These are phyloP conservation scores for Habroteleia sp. DNA, from an alignment of 2,888 invertebrate species.

Conservation along the genomic window DNA sequence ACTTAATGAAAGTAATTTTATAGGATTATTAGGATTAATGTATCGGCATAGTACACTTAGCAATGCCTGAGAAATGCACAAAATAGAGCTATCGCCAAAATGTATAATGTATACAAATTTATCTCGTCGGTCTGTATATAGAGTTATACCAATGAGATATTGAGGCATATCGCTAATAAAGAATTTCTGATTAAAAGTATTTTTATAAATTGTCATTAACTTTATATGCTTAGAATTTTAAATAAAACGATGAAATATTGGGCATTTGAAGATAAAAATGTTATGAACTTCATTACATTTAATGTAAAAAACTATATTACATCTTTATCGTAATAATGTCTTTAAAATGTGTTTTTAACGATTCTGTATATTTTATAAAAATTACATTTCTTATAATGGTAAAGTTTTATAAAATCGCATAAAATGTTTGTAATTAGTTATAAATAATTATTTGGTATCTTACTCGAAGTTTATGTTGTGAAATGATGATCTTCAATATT, in stretches of 20 bases:
- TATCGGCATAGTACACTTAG: conserved; percentile 9
- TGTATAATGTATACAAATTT: conserved; percentile 36
- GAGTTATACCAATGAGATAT: conserved; percentile 57
- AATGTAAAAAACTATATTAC: too few relatives aligned
- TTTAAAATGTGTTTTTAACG: conserved; percentile 4
- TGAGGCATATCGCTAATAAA: conserved; percentile 15
- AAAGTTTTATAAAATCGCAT: conserved; percentile 5
- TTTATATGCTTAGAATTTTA: conserved; percentile 10
- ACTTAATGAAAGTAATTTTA: too few relatives aligned
- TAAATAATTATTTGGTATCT: too few relatives aligned
- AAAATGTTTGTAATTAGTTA: too few relatives aligned
- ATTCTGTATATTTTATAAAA: conserved; percentile 4
- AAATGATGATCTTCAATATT: too few relatives aligned
- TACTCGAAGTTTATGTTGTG: too few relatives aligned
- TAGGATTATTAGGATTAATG: conserved; percentile 20
- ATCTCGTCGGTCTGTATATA: conserved; percentile 51
- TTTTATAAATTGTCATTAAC: conserved; percentile 31
- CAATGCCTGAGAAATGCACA: conserved; percentile 33
- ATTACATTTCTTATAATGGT: conserved; percentile 9
- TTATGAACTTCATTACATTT: too few relatives aligned
- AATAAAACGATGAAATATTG: conserved; percentile 4
- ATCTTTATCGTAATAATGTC: too few relatives aligned
- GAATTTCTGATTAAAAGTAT: conserved; percentile 32
- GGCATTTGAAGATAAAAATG: too few relatives aligned
- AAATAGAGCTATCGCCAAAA: conserved; percentile 49